Conservation (phyloP, 2,888 invertebrate species). For the Drepanosiphum platanoidis region DNA sequence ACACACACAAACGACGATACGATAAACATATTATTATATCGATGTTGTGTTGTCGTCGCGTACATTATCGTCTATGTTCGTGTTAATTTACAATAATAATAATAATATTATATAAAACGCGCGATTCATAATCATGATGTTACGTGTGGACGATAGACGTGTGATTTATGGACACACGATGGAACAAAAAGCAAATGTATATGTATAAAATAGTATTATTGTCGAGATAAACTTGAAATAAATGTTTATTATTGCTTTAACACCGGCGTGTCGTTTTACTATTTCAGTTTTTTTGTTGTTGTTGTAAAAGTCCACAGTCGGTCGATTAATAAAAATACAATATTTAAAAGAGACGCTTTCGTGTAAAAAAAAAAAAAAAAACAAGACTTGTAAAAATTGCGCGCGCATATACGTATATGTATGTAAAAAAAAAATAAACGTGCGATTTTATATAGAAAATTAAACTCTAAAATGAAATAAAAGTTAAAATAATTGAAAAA, state of each 20-base stretch:
- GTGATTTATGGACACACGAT: slow-evolving; percentile 40
- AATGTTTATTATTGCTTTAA: slow-evolving; percentile 21
- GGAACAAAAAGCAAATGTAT: slow-evolving; percentile 47
- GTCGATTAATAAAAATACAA: neutral
- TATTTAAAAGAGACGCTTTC: neutral
- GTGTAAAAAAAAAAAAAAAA: neutral
- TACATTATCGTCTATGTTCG: no score
- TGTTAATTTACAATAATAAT: no score
- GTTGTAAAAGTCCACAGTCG: neutral
- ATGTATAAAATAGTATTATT: slow-evolving; percentile 37
- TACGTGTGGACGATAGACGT: no score
- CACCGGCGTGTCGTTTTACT: neutral
- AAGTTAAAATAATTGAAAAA: no score
- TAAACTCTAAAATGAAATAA: neutral
- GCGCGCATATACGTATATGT: neutral
- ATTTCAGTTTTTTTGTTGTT: neutral
- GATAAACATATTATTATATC: no score
- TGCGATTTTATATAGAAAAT: neutral
- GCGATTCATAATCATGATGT: no score
- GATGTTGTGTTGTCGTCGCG: no score
- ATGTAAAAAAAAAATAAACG: no score
- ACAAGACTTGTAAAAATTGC: no score
- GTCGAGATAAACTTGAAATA: slow-evolving; percentile 25
- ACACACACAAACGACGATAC: no score
- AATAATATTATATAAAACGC: no score